phyloP scores from a whole-genome alignment of 2,888 invertebrate genomes.

The Oeneis ivallda region DNA sequence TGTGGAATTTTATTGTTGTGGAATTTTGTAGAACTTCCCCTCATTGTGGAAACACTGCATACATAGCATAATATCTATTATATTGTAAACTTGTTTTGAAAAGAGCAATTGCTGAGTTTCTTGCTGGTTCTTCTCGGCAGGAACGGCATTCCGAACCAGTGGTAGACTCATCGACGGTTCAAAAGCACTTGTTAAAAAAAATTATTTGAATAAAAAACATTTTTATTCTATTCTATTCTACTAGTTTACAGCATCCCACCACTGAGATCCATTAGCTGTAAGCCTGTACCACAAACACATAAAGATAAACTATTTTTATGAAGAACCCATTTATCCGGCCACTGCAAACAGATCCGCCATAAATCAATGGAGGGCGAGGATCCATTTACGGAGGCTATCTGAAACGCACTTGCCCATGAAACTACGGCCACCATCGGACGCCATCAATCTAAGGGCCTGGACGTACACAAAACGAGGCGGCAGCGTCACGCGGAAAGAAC shows the following conservation, averaged over 20 bases:
- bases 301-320: constrained; percentile 11
- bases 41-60: no score
- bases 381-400: constrained; percentile 28
- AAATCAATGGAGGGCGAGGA: constrained; percentile 33
- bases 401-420: constrained; percentile 37
- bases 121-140: no score
- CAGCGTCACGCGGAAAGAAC: not conserved
- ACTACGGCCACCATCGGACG: constrained; percentile 29
- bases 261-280: not conserved
- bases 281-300: constrained; percentile 9
- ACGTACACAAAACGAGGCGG: not conserved
- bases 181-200: no score
- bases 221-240: no score
- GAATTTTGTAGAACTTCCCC: no score
- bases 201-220: no score
- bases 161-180: no score
- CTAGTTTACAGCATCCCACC: not conserved
- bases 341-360: constrained; percentile 30
- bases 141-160: no score
- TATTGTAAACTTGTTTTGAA: no score
- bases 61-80: no score
- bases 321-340: constrained; percentile 12
- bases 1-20: no score
- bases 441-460: not conserved
- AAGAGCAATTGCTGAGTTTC: no score